phyloP scores from a whole-genome alignment of 1,140 invertebrate species.

The Asobara japonica region DNA sequence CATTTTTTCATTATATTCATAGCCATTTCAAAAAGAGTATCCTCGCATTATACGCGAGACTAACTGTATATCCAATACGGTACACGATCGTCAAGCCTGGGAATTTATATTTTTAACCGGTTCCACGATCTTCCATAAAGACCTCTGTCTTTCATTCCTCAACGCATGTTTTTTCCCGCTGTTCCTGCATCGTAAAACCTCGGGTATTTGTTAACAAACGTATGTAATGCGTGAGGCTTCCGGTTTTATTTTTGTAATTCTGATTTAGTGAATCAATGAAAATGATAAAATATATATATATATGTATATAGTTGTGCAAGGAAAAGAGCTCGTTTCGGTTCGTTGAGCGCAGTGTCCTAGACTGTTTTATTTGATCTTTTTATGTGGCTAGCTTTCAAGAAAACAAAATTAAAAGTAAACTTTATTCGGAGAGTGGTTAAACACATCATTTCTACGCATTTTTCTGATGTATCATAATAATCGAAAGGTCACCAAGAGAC shows the following conservation, averaged over 20 bases:
- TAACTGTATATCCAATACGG: conserved; percentile 46
- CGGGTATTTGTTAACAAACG: not conserved
- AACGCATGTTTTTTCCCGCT: not conserved
- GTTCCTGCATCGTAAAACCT: not conserved
- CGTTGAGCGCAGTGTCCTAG: conserved; percentile 25
- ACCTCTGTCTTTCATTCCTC: not conserved
- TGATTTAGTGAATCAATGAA: not conserved
- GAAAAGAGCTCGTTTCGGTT: conserved; percentile 27
- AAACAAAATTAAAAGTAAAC: not conserved
- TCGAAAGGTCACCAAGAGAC: too few species aligned
- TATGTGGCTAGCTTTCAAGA: not conserved
- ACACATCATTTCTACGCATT: not conserved
- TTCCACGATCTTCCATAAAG: conserved; percentile 32
- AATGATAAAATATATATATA: too few species aligned
- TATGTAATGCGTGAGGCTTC: not conserved
- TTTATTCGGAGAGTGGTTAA: not conserved
- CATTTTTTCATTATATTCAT: not conserved
- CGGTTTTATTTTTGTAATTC: not conserved
- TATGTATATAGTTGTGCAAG: not conserved
- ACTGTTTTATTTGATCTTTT: not conserved
- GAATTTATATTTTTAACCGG: conserved; percentile 53
- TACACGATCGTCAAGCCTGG: conserved; percentile 38
- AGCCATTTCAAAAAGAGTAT: not conserved
- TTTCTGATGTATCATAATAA: too few species aligned
- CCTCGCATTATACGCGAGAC: not conserved